Evolutionary conservation across 2,797 vertebrate species (phyloP).

Genomic region (Megalops cyprinoides): DNA sequence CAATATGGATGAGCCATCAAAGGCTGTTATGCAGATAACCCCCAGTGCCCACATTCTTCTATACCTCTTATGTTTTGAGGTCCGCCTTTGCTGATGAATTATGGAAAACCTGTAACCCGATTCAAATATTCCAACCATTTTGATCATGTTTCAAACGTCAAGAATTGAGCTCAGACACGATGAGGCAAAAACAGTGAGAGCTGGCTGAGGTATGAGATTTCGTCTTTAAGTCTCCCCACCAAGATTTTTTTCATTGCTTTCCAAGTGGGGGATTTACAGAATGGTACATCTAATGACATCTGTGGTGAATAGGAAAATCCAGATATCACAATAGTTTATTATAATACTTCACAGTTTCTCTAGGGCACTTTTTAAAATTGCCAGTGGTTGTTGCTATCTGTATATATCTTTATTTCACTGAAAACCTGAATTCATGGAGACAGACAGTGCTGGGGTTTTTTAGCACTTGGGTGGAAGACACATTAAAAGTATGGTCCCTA

Average conservation of each 20-base stretch:
- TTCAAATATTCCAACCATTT: slow-evolving; percentile 1
- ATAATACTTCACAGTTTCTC: no score
- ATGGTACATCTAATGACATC: slow-evolving; percentile 1
- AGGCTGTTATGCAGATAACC: neutral
- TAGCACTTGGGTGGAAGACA: neutral
- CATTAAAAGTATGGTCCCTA: neutral
- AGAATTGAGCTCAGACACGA: neutral
- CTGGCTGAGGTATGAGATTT: neutral
- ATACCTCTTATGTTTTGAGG: slow-evolving; percentile 62
- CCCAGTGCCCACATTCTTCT: slow-evolving; percentile 45
- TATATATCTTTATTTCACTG: neutral
- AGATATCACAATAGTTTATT: neutral
- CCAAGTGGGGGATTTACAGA: neutral
- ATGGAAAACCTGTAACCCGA: neutral
- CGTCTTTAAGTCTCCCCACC: neutral
- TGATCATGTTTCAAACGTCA: neutral
- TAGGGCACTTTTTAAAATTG: neutral
- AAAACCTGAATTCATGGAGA: neutral
- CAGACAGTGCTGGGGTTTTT: neutral
- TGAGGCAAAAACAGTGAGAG: neutral
- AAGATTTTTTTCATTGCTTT: neutral
- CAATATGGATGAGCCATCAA: neutral
- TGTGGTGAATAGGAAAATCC: neutral
- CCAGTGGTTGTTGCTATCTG: neutral
- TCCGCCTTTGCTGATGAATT: no score